Conservation (phyloP, 2,797 vertebrate species). For the Meriones psammophilus region DNA sequence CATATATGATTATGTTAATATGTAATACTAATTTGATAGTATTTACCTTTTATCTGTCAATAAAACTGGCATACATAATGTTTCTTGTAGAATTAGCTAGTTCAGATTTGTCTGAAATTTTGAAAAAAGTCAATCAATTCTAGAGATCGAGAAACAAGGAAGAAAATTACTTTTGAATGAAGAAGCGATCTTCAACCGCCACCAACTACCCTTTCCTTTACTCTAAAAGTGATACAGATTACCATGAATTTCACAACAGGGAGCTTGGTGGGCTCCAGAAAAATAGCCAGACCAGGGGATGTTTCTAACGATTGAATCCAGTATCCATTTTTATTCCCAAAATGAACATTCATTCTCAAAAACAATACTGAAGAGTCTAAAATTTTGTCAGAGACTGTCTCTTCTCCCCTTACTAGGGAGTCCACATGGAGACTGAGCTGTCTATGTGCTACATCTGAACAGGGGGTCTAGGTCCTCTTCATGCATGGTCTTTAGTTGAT, state of each 20-base stretch:
- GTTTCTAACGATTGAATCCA: background rate
- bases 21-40: background rate
- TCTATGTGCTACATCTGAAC: too few species aligned
- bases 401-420: too few species aligned
- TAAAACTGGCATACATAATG: background rate
- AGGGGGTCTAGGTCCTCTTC: too few species aligned
- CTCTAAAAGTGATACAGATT: background rate
- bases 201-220: background rate
- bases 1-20: slow-evolving; percentile 21
- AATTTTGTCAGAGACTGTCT: background rate
- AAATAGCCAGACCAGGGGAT: background rate
- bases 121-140: background rate
- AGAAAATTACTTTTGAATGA: slow-evolving; percentile 21
- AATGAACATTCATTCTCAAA: background rate
- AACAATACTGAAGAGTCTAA: background rate
- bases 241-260: background rate
- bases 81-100: background rate
- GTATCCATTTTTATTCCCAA: slow-evolving; percentile 1
- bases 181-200: background rate
- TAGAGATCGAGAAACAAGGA: background rate
- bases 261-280: background rate
- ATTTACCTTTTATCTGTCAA: slow-evolving; percentile 14
- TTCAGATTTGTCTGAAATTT: slow-evolving; percentile 27
- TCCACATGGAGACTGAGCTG: too few species aligned
- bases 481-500: too few species aligned